Conservation (phyloP, 2,113 vertebrate genomes). For the Hyla sarda region DNA sequence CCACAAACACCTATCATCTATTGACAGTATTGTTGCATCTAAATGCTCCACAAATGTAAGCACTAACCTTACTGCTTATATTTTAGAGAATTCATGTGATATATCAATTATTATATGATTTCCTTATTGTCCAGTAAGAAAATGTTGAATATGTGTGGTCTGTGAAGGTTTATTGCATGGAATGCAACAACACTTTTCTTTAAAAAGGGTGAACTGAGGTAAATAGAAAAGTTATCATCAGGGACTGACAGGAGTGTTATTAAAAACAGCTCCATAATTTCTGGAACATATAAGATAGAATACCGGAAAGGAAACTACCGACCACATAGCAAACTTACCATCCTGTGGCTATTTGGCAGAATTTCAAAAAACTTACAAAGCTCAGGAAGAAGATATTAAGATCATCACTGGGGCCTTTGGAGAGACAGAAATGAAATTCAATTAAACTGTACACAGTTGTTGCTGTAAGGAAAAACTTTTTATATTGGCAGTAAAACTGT, state of each 20-base stretch:
- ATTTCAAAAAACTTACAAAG: neutral
- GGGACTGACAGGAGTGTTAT: neutral
- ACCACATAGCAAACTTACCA: neutral
- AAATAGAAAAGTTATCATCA: neutral
- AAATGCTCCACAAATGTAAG: no score
- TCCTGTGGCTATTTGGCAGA: conserved; percentile 30
- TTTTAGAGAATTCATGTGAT: no score
- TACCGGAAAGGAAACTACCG: neutral
- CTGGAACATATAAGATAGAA: conserved; percentile 15
- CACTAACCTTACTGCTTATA: no score
- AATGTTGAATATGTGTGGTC: neutral
- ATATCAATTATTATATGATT: no score
- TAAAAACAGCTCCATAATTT: neutral
- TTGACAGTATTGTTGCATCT: no score
- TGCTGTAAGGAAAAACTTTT: conserved; percentile 18
- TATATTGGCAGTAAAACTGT: neutral
- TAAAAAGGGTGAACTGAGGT: neutral
- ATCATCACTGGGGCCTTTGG: neutral
- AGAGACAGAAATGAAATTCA: conserved; percentile 12
- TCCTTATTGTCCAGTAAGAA: neutral
- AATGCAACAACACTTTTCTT: neutral
- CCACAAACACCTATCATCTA: no score
- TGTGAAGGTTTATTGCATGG: neutral
- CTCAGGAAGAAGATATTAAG: conserved; percentile 9
- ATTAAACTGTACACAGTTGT: conserved; percentile 25